Conservation (phyloP, 2,888 invertebrate genomes). For the Lithophane semibrunnea region DNA sequence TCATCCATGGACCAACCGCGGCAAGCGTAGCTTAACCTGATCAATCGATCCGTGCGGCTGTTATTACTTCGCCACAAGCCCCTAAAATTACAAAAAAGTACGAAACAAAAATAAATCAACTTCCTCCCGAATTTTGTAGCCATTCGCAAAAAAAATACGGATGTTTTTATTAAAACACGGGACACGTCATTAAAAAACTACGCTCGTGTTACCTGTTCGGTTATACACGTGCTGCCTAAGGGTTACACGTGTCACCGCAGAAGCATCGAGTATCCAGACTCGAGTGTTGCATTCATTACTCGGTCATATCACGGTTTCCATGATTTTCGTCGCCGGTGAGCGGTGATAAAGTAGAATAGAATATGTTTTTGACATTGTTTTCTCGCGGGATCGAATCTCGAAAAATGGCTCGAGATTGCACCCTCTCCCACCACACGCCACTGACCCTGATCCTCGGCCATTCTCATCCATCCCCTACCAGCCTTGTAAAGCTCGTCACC, state of each 20-base stretch:
- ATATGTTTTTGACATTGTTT: neutral
- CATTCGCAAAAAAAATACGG: slow-evolving; percentile 13
- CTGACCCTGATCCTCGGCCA: neutral
- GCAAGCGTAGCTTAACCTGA: too few species aligned
- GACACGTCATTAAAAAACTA: slow-evolving; percentile 46
- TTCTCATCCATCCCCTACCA: neutral
- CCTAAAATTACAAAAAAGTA: neutral
- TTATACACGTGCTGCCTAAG: slow-evolving; percentile 15
- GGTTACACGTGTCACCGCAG: slow-evolving; percentile 15
- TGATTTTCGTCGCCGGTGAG: neutral
- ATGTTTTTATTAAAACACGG: slow-evolving; percentile 19
- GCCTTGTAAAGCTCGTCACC: neutral
- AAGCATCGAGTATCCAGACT: slow-evolving; percentile 21
- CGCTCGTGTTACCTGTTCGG: neutral
- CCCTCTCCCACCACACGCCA: neutral
- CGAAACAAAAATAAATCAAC: slow-evolving; percentile 4
- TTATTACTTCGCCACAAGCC: too few species aligned
- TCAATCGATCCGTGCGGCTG: too few species aligned
- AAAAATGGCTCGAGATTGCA: neutral
- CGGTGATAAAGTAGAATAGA: neutral
- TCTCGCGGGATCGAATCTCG: too few species aligned
- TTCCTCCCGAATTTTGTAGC: neutral
- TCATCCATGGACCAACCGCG: too few species aligned
- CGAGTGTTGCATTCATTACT: slow-evolving; percentile 27
- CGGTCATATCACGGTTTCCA: slow-evolving; percentile 7